Evolutionary conservation across 2,113 vertebrate genomes (phyloP).

Genomic region (Nothoprocta pentlandii): DNA sequence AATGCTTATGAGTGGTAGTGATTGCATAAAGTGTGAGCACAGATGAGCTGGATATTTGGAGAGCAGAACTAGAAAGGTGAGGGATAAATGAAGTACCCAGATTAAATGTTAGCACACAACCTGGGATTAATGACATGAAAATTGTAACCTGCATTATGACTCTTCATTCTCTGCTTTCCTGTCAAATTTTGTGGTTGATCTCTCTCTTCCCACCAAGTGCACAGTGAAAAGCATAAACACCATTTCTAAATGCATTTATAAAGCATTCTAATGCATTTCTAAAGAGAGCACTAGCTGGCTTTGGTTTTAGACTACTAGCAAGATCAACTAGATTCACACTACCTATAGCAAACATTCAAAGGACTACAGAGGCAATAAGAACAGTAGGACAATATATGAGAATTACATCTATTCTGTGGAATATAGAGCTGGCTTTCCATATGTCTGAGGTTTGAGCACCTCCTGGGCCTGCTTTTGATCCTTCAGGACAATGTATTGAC

Average conservation of each 20-base stretch:
- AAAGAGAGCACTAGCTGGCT: rapidly evolving
- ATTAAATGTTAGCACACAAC: not conserved
- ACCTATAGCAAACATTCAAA: not conserved
- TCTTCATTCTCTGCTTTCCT: not conserved
- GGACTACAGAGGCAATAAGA: not conserved
- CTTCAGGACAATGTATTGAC: rapidly evolving
- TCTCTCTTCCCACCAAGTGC: not conserved
- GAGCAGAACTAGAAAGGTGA: not conserved
- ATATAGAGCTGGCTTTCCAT: not conserved
- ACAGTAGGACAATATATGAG: not conserved
- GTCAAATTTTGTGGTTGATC: not conserved
- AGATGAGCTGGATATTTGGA: not conserved
- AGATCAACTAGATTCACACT: not conserved
- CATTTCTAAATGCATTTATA: not conserved
- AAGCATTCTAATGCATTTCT: not conserved
- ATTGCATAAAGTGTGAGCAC: not conserved
- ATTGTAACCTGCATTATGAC: not conserved
- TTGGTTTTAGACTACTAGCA: not conserved
- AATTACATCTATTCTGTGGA: not conserved
- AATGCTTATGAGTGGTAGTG: not conserved
- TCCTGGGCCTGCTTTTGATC: not conserved
- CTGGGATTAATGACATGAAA: not conserved
- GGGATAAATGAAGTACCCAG: not conserved
- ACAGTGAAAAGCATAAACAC: not conserved
- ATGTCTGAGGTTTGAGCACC: not conserved